phyloP scores from a whole-genome alignment of 2,797 vertebrate genomes.

The Enteromius anoplus region DNA sequence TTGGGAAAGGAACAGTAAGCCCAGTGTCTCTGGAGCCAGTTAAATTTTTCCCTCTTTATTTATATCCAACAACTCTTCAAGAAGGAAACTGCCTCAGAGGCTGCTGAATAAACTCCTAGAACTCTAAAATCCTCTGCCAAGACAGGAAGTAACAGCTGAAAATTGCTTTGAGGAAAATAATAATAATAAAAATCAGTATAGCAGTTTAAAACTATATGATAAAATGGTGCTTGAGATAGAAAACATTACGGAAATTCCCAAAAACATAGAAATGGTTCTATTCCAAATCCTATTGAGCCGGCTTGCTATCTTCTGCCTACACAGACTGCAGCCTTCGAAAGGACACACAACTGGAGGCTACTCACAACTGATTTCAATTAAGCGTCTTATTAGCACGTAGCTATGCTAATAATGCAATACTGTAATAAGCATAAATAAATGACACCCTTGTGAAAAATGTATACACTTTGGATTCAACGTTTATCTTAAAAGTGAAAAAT shows the following conservation, averaged over 20 bases:
- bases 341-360: background rate
- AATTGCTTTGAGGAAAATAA: constrained; percentile 4
- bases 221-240: background rate
- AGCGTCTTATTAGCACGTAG: background rate
- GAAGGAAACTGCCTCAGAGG: constrained; percentile 55
- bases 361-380: background rate
- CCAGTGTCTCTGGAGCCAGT: constrained; percentile 58
- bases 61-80: constrained; percentile 57
- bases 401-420: background rate
- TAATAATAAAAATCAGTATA: background rate
- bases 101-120: constrained; percentile 64
- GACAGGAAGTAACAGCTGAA: constrained; percentile 60
- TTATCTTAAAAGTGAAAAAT: no score
- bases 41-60: constrained; percentile 23
- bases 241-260: background rate
- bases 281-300: background rate
- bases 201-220: background rate
- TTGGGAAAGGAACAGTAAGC: constrained; percentile 63
- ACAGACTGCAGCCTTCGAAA: background rate
- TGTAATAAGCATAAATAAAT: no score
- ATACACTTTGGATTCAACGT: no score
- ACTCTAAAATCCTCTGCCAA: constrained; percentile 51
- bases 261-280: background rate
- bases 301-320: background rate
- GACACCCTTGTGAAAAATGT: no score